phyloP scores from a whole-genome alignment of 2,888 invertebrate genomes.

The Smittia sp. region DNA sequence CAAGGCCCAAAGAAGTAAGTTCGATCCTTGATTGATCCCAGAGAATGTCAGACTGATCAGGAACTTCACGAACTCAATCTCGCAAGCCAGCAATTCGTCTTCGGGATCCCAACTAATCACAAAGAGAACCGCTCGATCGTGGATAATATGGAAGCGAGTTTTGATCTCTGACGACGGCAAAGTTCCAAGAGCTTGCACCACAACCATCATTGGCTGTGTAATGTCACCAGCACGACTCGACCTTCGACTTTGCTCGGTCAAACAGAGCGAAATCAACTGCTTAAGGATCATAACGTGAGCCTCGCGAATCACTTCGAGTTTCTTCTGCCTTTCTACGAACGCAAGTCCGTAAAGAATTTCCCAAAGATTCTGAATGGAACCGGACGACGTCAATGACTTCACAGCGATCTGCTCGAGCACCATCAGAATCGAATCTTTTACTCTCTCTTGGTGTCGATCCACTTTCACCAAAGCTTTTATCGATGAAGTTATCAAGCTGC shows the following conservation, averaged over 20 bases:
- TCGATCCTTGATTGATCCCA: conserved; percentile 50
- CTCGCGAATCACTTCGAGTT: conserved; percentile 47
- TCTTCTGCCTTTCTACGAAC: conserved; percentile 49
- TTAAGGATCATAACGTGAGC: conserved; percentile 18
- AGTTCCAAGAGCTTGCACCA: conserved; percentile 45
- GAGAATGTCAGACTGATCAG: conserved; percentile 50
- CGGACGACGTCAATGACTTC: conserved; percentile 49
- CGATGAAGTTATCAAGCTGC: conserved; percentile 50
- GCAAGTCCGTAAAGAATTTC: conserved; percentile 49
- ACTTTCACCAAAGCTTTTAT: conserved; percentile 49
- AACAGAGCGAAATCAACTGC: conserved; percentile 5
- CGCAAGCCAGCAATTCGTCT: conserved; percentile 48
- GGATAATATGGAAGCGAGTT: conserved; percentile 50
- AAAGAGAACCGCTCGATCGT: conserved; percentile 52
- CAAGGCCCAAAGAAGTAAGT: conserved; percentile 53
- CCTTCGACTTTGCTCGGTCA: background rate
- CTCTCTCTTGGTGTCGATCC: conserved; percentile 45
- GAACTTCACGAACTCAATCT: conserved; percentile 50
- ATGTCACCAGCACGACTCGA: background rate
- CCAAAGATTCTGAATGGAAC: conserved; percentile 52
- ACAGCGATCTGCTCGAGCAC: conserved; percentile 48
- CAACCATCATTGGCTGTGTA: background rate
- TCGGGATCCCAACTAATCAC: conserved; percentile 47
- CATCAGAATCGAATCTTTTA: conserved; percentile 48
- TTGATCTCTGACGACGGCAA: conserved; percentile 49